A percentile compares a stretch with the other conserved stretches of the same genome.
phyloP scores from a whole-genome alignment of 2,113 vertebrate species.

The Calcarius ornatus region DNA sequence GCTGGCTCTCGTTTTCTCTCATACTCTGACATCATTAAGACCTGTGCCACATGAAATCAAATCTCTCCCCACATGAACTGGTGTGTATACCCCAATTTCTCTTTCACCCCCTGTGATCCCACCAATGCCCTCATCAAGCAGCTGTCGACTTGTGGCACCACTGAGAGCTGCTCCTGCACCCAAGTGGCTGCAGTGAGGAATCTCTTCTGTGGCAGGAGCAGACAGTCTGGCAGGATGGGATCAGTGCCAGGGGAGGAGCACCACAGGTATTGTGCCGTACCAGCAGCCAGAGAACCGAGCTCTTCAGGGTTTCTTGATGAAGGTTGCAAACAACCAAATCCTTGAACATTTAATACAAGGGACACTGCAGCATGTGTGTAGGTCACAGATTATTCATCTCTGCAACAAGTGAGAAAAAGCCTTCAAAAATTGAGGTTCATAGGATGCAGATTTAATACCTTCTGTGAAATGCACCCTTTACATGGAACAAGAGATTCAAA shows the following conservation, averaged over 20 bases:
- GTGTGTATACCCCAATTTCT: background rate
- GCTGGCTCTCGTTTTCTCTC: background rate
- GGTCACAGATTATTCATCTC: background rate
- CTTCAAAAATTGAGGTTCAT: background rate
- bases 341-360: too few relatives aligned
- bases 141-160: background rate
- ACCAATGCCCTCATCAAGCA: background rate
- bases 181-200: background rate
- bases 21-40: background rate
- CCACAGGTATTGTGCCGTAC: fast-evolving
- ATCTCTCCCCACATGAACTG: background rate
- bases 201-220: background rate
- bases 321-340: too few relatives aligned
- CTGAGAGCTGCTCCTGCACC: background rate
- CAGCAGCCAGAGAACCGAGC: background rate
- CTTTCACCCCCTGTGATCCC: background rate
- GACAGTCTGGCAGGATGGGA: background rate
- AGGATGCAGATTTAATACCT: background rate
- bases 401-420: background rate
- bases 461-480: background rate
- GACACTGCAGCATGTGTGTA: background rate
- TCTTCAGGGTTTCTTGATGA: background rate
- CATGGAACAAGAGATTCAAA: background rate
- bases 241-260: fast-evolving
- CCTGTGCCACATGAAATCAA: background rate